Base-by-base conservation (phyloP, 2,113 vertebrate genomes). In the Nerophis lumbriciformis region DNA sequence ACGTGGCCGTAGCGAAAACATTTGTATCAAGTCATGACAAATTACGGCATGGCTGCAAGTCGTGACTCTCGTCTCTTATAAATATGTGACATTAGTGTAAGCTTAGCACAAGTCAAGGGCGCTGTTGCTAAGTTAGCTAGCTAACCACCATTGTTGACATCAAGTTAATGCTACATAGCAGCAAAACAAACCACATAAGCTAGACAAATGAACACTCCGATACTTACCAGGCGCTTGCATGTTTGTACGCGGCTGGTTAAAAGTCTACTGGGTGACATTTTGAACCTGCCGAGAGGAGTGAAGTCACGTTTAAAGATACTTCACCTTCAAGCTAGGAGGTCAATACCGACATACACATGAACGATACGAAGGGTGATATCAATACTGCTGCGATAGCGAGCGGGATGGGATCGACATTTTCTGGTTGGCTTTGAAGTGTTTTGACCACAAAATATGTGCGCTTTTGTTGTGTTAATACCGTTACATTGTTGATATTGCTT, bases 151-250 rank as follows among this genome's bases (percentile, higher is more conserved):
- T 42, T 61, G 61, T 62, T 59, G 49, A 56, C 53, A 56, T 2
- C 15, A 6, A 15, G 42, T 5, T 16, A 49, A 49, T 60, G 47
- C 14, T 10, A 9, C 45, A 5, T 8, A 48, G 11, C 14, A 35
- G 28, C 0, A 48, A 1, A 48, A 21, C 21, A 16, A 12, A 5
- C 5, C 6, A 50, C 4, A 14, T 1, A 0, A 0, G 0, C 7
- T 5, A 16, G 37, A 39, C 1, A 3, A 0, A 11, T 11, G n/a
- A 6, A 2, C 52, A 47, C 38, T 5, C 0, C n/a, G 2, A 48
- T 0, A 85, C 89, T 89, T 75, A 92, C 90, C 88, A 91, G 63
- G 11, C 76, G 82, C 66, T 70, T 84, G 63, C 89, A 90, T 1
- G 85, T 21, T 2, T 63, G 83, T 37, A 70, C 65, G 6, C 65